A percentile compares a stretch with the other conserved stretches of the same genome.
These are phyloP conservation scores for Nicator chloris DNA, from an alignment of 2,113 vertebrate genomes.

Conservation along the genomic window DNA sequence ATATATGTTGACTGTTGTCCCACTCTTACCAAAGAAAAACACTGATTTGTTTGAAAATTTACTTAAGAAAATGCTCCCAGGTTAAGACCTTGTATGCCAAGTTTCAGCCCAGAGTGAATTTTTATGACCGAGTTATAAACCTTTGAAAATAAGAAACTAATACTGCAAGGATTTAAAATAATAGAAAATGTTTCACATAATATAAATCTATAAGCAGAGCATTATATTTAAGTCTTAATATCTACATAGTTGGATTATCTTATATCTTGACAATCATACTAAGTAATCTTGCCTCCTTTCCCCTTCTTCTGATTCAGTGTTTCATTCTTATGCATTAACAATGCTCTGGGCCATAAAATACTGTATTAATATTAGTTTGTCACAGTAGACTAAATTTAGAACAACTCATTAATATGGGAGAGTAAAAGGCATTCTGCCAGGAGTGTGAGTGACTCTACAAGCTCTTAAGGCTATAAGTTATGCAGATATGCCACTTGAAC, in stretches of 20 bases:
- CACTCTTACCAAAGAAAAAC: conserved; percentile 23
- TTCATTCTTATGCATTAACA: conserved; percentile 81
- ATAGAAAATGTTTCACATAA: conserved; percentile 87
- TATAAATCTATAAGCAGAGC: conserved; percentile 82
- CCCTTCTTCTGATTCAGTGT: conserved; percentile 73
- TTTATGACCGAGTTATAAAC: conserved; percentile 75
- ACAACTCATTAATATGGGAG: conserved; percentile 85
- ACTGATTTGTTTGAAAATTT: conserved; percentile 66
- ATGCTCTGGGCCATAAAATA: conserved; percentile 83
- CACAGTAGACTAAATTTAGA: conserved; percentile 85
- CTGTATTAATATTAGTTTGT: conserved; percentile 89
- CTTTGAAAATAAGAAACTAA: conserved; percentile 84
- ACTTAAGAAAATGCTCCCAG: conserved; percentile 55
- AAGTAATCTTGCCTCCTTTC: conserved; percentile 73
- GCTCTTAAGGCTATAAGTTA: conserved; percentile 83
- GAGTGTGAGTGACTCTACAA: conserved; percentile 72
- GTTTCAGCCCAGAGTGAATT: conserved; percentile 74
- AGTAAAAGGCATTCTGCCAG: conserved; percentile 81
- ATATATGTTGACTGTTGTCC: neutral
- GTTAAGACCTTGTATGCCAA: conserved; percentile 73
- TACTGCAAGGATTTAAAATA: conserved; percentile 81
- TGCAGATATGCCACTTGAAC: conserved; percentile 82
- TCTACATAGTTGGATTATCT: conserved; percentile 83
- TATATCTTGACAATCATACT: conserved; percentile 82
- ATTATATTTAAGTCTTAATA: conserved; percentile 87